Evolutionary conservation across 2,888 invertebrate species (phyloP).

Genomic region (Carterocephalus palaemon): DNA sequence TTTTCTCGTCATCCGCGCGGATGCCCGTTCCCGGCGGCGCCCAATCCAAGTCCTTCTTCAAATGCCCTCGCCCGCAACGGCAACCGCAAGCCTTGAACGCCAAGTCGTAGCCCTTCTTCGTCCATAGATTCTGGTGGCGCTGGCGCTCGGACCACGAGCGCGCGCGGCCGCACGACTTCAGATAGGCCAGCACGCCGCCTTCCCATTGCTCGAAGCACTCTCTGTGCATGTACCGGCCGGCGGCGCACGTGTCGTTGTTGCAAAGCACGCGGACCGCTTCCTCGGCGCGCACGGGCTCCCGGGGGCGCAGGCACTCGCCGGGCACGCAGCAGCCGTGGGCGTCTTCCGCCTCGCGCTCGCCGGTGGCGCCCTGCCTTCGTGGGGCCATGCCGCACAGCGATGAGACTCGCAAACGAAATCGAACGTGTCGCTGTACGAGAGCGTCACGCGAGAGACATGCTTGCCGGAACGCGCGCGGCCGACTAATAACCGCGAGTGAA

Average conservation of each 20-base stretch:
- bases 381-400: constrained; percentile 72
- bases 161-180: constrained; percentile 94
- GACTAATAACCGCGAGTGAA: constrained; percentile 79
- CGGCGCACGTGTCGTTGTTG: constrained; percentile 94
- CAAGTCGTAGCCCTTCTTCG: constrained; percentile 97
- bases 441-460: constrained; percentile 80
- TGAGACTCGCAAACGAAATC: constrained; percentile 64
- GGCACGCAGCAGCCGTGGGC: constrained; percentile 89
- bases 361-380: constrained; percentile 73
- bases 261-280: constrained; percentile 94
- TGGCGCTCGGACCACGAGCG: constrained; percentile 97
- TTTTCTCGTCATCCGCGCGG: constrained; percentile 68
- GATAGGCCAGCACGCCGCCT: constrained; percentile 89
- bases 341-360: constrained; percentile 71
- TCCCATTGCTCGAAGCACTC: constrained; percentile 98
- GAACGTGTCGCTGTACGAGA: constrained; percentile 61
- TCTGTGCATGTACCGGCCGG: constrained; percentile 96
- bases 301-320: constrained; percentile 88
- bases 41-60: constrained; percentile 97
- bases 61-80: constrained; percentile 93
- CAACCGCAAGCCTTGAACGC: constrained; percentile 97
- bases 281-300: constrained; percentile 81
- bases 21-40: constrained; percentile 83
- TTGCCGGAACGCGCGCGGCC: constrained; percentile 79
- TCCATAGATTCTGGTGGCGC: constrained; percentile 96